Evolutionary conservation across 2,888 invertebrate genomes (phyloP).

Genomic region (Nomada fabriciana): DNA sequence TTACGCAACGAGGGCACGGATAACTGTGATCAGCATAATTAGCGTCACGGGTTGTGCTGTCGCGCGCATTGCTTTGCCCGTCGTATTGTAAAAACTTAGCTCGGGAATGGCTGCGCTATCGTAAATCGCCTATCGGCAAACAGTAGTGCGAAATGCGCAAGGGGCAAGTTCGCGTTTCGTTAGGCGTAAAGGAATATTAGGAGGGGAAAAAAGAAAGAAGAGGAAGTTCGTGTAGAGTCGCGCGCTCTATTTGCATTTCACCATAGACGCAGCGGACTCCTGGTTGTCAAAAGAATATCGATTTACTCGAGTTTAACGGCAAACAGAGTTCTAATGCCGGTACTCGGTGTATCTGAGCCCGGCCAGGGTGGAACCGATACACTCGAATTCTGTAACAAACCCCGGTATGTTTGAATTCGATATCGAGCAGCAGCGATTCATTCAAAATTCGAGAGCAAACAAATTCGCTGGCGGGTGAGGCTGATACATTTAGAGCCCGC

Average conservation of each 20-base stretch:
- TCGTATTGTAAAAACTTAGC: conserved; percentile 37
- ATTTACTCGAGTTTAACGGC: conserved; percentile 50
- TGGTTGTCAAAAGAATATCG: conserved; percentile 49
- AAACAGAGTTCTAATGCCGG: conserved; percentile 43
- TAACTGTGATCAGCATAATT: conserved; percentile 49
- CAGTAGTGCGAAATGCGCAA: conserved; percentile 23
- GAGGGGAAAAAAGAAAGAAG: neutral
- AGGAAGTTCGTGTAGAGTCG: conserved; percentile 2
- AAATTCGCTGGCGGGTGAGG: conserved; percentile 33
- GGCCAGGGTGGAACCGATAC: conserved; percentile 21
- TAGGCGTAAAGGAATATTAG: neutral
- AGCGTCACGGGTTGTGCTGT: conserved; percentile 6
- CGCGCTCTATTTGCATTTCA: conserved; percentile 29
- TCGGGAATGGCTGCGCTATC: conserved; percentile 47
- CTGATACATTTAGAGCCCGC: conserved; percentile 24
- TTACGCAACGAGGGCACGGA: conserved; percentile 53
- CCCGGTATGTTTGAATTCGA: conserved; percentile 52
- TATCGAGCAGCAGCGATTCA: conserved; percentile 43
- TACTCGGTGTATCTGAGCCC: neutral
- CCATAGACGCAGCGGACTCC: neutral
- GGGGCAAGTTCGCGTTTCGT: conserved; percentile 39
- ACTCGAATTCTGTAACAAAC: conserved; percentile 54
- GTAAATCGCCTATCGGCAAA: conserved; percentile 42
- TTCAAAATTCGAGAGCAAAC: conserved; percentile 50
- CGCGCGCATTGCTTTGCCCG: conserved; percentile 1